A percentile compares a stretch with the other conserved stretches of the same genome.
Evolutionary conservation across 53 echinoderm and acorn worm species (phyloP).

Genomic region (Crossaster papposus): DNA sequence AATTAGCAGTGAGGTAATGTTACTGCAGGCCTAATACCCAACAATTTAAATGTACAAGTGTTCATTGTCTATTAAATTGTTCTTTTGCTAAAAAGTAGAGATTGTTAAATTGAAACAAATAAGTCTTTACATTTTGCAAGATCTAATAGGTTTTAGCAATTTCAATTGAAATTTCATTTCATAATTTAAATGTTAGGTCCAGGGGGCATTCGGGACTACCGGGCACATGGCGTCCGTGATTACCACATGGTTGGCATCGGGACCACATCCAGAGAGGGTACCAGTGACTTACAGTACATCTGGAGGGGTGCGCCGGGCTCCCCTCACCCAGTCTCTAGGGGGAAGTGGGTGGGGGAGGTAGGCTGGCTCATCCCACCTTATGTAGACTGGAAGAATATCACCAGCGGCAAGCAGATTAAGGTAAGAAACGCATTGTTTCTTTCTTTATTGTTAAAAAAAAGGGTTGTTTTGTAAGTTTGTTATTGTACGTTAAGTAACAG

Average conservation of each 20-base stretch:
- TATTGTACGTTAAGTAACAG: not conserved
- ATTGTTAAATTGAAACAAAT: not conserved
- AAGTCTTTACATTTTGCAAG: not conserved
- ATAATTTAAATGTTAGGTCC: constrained; percentile 68
- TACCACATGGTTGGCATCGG: constrained; percentile 96
- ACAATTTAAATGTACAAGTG: too few species aligned
- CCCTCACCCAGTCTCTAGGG: constrained; percentile 75
- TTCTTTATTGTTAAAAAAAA: not conserved
- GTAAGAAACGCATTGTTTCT: constrained; percentile 33
- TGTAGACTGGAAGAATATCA: constrained; percentile 78
- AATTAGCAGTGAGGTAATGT: too few species aligned
- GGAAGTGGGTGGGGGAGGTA: constrained; percentile 91
- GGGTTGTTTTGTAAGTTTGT: not conserved
- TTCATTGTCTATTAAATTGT: not conserved
- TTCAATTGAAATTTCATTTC: not conserved
- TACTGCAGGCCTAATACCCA: too few species aligned
- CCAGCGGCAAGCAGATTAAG: constrained; percentile 86
- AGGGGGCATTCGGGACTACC: constrained; percentile 88
- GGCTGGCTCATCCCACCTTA: constrained; percentile 91
- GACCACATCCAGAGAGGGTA: constrained; percentile 91
- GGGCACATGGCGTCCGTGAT: constrained; percentile 81
- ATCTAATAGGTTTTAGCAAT: not conserved
- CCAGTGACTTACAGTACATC: constrained; percentile 82
- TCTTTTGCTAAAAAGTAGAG: not conserved
- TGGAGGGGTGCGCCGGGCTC: constrained; percentile 85